Percentiles rank a stretch among this genome's conserved stretches.
phyloP scores from a whole-genome alignment of 2,888 invertebrate species.

The Aporophyla nigra region DNA sequence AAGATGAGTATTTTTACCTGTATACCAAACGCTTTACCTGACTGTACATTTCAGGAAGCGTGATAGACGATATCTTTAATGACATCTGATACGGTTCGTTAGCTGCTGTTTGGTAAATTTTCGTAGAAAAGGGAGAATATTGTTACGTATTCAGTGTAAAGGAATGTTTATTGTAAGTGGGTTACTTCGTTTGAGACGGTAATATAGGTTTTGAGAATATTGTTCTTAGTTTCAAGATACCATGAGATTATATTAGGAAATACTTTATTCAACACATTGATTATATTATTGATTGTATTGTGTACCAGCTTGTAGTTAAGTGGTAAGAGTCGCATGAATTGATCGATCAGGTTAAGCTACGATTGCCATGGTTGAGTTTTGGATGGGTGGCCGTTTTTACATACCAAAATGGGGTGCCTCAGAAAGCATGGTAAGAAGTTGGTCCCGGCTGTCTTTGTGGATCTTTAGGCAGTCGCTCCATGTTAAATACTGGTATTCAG shows the following conservation, averaged over 20 bases:
- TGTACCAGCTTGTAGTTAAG: too few species aligned
- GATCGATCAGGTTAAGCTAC: too few species aligned
- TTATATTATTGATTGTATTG: too few species aligned
- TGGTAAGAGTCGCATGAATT: too few species aligned
- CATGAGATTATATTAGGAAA: neutral
- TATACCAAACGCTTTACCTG: neutral
- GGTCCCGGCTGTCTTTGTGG: too few species aligned
- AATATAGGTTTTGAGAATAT: neutral
- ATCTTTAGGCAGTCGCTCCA: too few species aligned
- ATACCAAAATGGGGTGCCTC: too few species aligned
- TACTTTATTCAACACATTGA: neutral
- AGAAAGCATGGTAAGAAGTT: too few species aligned
- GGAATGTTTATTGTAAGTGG: slow-evolving; percentile 19
- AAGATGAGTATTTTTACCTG: neutral
- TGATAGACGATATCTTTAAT: slow-evolving; percentile 60
- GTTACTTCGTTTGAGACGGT: neutral
- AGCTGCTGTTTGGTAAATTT: slow-evolving; percentile 30
- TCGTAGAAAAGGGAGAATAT: slow-evolving; percentile 20
- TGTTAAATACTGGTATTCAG: too few species aligned
- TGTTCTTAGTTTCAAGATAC: neutral
- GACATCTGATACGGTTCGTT: slow-evolving; percentile 59
- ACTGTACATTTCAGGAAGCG: slow-evolving; percentile 17
- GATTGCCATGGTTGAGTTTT: too few species aligned
- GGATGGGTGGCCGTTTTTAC: too few species aligned
- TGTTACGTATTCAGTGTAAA: slow-evolving; percentile 10